These are phyloP conservation scores for Mesembrinibis cayennensis DNA, from an alignment of 2,113 vertebrate genomes.

Conservation along the genomic window DNA sequence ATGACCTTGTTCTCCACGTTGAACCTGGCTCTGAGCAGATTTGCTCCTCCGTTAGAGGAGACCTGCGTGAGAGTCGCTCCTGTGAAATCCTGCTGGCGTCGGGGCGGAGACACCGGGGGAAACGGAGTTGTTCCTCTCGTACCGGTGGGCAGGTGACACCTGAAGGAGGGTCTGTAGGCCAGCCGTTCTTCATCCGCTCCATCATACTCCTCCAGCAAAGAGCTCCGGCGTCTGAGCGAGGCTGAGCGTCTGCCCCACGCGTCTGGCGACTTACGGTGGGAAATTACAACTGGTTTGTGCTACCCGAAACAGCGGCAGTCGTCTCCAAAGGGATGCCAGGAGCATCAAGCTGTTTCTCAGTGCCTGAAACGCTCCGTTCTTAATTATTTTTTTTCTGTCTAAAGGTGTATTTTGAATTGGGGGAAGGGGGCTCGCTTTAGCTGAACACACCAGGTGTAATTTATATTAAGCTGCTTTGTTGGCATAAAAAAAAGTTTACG, in stretches of 20 bases:
- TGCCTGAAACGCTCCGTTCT: not conserved
- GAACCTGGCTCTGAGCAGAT: not conserved
- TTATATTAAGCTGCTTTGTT: not conserved
- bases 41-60: not conserved
- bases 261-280: not conserved
- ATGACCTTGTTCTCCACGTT: not conserved
- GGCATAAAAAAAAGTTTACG: not conserved
- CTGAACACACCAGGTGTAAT: not conserved
- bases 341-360: not conserved
- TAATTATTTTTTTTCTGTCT: too few species aligned
- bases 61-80: not conserved
- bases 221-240: not conserved
- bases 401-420: not conserved
- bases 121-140: too few species aligned
- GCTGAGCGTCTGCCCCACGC: not conserved
- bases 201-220: not conserved
- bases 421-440: not conserved
- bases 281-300: too few species aligned
- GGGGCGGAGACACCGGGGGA: not conserved
- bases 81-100: too few species aligned
- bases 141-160: not conserved
- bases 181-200: not conserved
- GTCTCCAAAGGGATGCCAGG: not conserved
- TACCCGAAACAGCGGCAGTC: rapidly evolving
- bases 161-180: not conserved